Base-by-base conservation (phyloP, 92 coral and sea anemone genomes). In the Porites divaricata region DNA sequence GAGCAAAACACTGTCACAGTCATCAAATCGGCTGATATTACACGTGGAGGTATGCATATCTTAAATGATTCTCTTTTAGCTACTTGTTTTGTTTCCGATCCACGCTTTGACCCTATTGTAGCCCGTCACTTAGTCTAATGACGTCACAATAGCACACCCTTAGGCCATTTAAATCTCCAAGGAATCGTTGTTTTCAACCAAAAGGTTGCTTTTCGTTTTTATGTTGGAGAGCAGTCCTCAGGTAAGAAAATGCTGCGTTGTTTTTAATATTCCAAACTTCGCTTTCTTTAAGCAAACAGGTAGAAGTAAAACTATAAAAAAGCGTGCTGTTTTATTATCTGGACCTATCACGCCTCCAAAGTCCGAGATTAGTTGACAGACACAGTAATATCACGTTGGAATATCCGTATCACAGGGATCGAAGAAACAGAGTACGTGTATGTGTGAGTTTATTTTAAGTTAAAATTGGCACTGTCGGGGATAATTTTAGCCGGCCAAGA, bases 41-140 rank as follows among this genome's bases (percentile, higher is more conserved):
- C 86, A 82, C 86, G 73, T 82, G 86, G 78, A 72, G 86, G 86
- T 63, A 82, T 82, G 86, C 86, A 82, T 82, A 82, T 82, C 72
- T 82, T 62, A 82, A 71, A 82, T 82, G 71, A 64, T 51, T 82
- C 49, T 49, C 86, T 82, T 72, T 82, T 70, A 58, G 61, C 20
- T 72, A 59, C 86, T 63, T 72, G 79, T 82, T 61, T 82, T 45
- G 45, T 35, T 35, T 63, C 71, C 79, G 71, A 72, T 51, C 79
- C 59, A 45, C 52, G 68, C 62, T 82, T 63, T 82, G 86, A 82
- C 86, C 86, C 79, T 58, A 12, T 82, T 82, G 79, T 48, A 57
- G 72, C 86, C 25, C 45, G 61, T 82, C 52, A 63, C 67, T 70
- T 53, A 69, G 17, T 4, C 48, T 5, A 6, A 9, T 82, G 86